Evolutionary conservation across 1,140 invertebrate species (phyloP), one percentile per base, ranked within the genome.

Genomic region (Neelides sp.): DNA sequence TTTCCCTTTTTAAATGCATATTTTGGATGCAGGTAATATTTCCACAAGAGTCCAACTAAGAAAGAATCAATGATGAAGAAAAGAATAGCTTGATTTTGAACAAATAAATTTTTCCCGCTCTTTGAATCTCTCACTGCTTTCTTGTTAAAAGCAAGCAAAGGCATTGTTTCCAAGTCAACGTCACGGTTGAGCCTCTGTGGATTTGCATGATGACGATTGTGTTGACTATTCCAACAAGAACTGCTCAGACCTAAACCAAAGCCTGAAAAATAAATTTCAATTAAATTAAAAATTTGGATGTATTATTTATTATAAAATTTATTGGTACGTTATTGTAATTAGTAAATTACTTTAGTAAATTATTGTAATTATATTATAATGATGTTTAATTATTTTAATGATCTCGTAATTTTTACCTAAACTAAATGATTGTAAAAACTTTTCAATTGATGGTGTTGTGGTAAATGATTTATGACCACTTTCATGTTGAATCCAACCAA

Each of bases 181-280:
- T 50, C 48, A 17, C 20, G 41, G 3, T 44, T 4, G 4, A 48
- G 8, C 15, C 48, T 7, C 22, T 50, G 48, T n/a, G 48, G 48
- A 19, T 28, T 48, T 8, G 48, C 48, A 30, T 50, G 48, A 50
- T 50, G 48, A 4, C 40, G 7, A 34, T 50, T 50, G 30, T 50
- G 48, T 10, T 13, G 20, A 4, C 22, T 43, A 15, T 3, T 23
- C 48, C 48, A 50, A 37, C 48, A 50, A 22, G 23, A 26, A 8
- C n/a, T 8, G 4, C 23, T 28, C 4, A 45, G 10, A 10, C 48
- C 48, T 4, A 27, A 3, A 15, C 48, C 19, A 8, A 50, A 22
- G 7, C 34, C 47, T 48, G 24, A 8, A 47, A n/a, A n/a, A 34
- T 44, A 24, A 44, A 44, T 4, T n/a, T 8, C 19, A 44, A 44